Conservation (phyloP, 2,113 vertebrate genomes). For the Aramus guarauna region DNA sequence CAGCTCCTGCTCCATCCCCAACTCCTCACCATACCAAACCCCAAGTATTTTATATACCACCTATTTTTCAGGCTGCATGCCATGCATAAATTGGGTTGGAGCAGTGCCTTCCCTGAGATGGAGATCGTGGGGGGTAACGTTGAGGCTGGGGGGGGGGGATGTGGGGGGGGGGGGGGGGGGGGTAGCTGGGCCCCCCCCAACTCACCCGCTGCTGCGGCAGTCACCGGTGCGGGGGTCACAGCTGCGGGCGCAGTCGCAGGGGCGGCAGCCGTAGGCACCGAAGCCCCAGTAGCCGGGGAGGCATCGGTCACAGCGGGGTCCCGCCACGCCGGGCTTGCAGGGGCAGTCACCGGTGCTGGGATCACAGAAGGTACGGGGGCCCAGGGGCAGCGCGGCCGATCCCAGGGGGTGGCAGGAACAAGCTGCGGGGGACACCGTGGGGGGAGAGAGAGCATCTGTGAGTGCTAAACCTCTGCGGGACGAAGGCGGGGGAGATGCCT, state of each 20-base stretch:
- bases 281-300: constrained; percentile 97
- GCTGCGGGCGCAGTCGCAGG: constrained; percentile 89
- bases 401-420: constrained; percentile 90
- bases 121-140: rapidly evolving
- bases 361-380: constrained; percentile 80
- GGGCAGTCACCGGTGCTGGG: constrained; percentile 89
- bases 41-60: background rate
- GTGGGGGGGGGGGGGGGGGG: background rate
- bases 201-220: constrained; percentile 85
- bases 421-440: constrained; percentile 61
- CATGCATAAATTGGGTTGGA: rapidly evolving
- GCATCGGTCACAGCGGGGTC: constrained; percentile 87
- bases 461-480: background rate
- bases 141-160: background rate
- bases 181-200: rapidly evolving
- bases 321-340: constrained; percentile 92
- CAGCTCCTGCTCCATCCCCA: background rate
- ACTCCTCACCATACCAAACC: background rate
- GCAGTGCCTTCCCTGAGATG: rapidly evolving
- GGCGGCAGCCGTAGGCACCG: constrained; percentile 86
- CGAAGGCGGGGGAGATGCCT: background rate
- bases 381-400: constrained; percentile 78
- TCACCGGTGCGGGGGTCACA: constrained; percentile 90
- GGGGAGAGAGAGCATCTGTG: background rate
- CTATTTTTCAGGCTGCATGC: background rate